These are phyloP conservation scores for Physocephala rufipes DNA, from an alignment of 2,888 invertebrate genomes.

Conservation along the genomic window DNA sequence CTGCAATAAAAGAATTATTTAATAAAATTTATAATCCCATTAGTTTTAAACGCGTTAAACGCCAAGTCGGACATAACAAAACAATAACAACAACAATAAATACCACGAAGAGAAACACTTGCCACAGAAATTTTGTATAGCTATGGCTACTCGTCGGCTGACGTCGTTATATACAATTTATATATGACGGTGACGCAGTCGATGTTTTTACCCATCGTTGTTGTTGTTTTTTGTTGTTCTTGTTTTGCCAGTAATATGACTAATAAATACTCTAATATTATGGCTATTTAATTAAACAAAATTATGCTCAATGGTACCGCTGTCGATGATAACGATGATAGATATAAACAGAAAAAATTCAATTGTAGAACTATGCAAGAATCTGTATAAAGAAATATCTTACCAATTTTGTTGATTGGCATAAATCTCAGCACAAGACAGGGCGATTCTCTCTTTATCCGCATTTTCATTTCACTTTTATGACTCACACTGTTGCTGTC, in stretches of 20 bases:
- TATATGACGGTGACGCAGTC: constrained; percentile 10
- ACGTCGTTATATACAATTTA: too few relatives aligned
- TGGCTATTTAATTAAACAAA: constrained; percentile 36
- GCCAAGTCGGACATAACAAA: too few relatives aligned
- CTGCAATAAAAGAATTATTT: constrained; percentile 5
- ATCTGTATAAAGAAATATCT: constrained; percentile 48
- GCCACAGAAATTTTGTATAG: constrained; percentile 13
- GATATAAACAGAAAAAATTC: constrained; percentile 20
- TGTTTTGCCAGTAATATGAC: constrained; percentile 38
- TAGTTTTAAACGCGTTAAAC: too few relatives aligned
- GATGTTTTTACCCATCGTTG: constrained; percentile 21
- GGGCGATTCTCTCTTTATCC: constrained; percentile 73
- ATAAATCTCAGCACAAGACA: constrained; percentile 72
- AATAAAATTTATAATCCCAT: constrained; percentile 18
- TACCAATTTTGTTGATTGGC: constrained; percentile 64
- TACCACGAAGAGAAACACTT: constrained; percentile 26
- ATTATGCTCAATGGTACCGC: constrained; percentile 14
- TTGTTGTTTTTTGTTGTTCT: constrained; percentile 30
- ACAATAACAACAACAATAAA: constrained; percentile 17
- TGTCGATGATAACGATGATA: constrained; percentile 43
- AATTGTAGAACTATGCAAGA: constrained; percentile 2
- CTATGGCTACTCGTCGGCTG: too few relatives aligned
- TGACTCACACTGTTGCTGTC: constrained; percentile 65
- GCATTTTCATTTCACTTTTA: constrained; percentile 69
- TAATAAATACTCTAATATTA: constrained; percentile 21